Base-by-base conservation (phyloP, 2,113 vertebrate genomes). In the Dipodomys stephensi region DNA sequence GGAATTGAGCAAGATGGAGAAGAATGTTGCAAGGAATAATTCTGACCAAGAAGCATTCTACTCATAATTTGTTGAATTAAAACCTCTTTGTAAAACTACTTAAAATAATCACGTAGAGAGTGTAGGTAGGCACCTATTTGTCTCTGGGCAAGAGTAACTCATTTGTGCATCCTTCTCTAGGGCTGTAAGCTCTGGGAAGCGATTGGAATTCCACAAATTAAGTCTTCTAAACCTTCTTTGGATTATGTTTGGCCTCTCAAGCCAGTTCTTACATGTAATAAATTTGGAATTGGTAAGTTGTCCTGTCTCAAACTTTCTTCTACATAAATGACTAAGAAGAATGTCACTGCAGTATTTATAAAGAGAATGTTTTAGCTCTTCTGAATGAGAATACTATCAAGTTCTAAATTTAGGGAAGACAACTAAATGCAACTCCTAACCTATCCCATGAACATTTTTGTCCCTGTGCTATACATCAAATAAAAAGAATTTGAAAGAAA, bases 301-400 rank as follows among this genome's bases (percentile, higher is more conserved):
- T 46, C 22, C 39, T 68, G 8, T 20, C 18, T 60, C 19, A 46
- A 20, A 57, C 8, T 22, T 22, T 35, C 68, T 62, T n/a, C 7
- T 32, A 85, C 72, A 67, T 60, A 80, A 65, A 64, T 30, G 7
- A 53, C 4, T 84, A 20, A 83, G 15, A 89, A 19, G 22, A 74
- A 18, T 60, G 78, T 27, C 69, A 30, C 2, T n/a, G 39, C 18
- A 90, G 18, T 53, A 44, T 77, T 74, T 88, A 13, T 44, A 76
- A 65, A 67, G 46, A 78, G 39, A 68, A 91, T 65, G 28, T 6
- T 57, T n/a, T 35, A 80, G 79, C 57, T 83, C 16, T 39, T 85
- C 94, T 86, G 0, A 88, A 64, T 91, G 74, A 83, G n/a, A 87
- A 85, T 76, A 86, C n/a, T 76, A 15, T 28, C 39, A 57, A 78